Evolutionary conservation across 1,140 invertebrate species (phyloP), one percentile per base, ranked within the genome.

Genomic region (Aphis craccivora): DNA sequence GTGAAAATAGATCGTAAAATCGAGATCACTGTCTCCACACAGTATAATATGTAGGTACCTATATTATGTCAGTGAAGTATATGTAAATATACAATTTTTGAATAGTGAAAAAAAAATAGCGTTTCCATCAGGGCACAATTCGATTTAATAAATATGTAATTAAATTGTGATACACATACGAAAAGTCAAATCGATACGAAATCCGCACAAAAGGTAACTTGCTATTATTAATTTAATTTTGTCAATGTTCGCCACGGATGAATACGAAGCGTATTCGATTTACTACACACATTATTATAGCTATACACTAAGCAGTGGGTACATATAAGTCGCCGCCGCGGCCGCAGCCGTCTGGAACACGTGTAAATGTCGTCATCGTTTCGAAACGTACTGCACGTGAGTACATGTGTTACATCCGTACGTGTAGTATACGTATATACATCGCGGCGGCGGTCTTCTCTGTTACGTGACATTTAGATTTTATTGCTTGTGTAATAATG

Each of bases 401-500:
- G 60, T 76, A 76, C 60, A 76, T n/a, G 60, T 76, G 60, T 76
- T 76, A 76, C 60, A 76, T 76, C 14, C 60, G 60, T 76, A 76
- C 60, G 5, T 76, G 60, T 35, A 76, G 60, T n/a, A 76, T 67
- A 67, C 22, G n/a, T 67, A n/a, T 76, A 76, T 76, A 76, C n/a
- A 76, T 6, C 14, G 11, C 45, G 18, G 18, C 14, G n/a, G 14
- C 60, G 60, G 60, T 76, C 60, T 76, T 76, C 60, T 76, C 60
- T 76, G 60, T 76, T 76, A 76, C 60, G 60, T 76, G 60, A 76
- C 60, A 76, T 76, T 76, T 76, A 76, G 60, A 76, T 76, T 76
- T 76, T 76, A 76, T 76, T 76, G 30, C 60, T 76, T 76, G 30
- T 76, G 60, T 76, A 76, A 76, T 76, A 76, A 76, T 76, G 5